Evolutionary conservation across 2,797 vertebrate species (phyloP), one percentile per base, ranked within the genome.

Genomic region (Amblyopsis hoosieri): DNA sequence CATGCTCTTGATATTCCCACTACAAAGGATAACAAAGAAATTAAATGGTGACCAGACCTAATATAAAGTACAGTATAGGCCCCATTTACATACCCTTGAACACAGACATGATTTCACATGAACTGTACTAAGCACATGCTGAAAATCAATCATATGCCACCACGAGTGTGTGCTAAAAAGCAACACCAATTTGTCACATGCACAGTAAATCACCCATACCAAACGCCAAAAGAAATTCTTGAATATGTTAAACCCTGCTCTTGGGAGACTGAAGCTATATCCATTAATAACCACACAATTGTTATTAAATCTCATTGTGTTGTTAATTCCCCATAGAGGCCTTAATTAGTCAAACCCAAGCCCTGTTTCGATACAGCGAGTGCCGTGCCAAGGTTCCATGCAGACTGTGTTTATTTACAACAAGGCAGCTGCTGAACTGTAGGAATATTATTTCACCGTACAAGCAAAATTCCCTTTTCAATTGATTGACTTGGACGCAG

Each of bases 381-480:
- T 79, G 48, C 56, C 0, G 1, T 72, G 71, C 76, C 72, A n/a
- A 50, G 51, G 48, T 64, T 62, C 53, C 11, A 72, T 53, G 37
- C 45, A 8, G 42, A 72, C 80, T 86, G 78, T 80, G 69, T 84
- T 85, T 70, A 58, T 81, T 81, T 75, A 53, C 73, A 80, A 53
- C 73, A 80, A 6, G 75, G 77, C 69, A 78, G 68, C 72, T 64
- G 74, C 63, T 80, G 76, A 51, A 77, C 75, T 74, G 57, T 56
- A 45, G 9, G 66, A 77, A 81, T 76, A 81, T 83, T 77, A 83
- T 87, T 82, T 76, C 74, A 74, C 56, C 71, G 79, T 67, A 79
- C 86, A 87, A 74, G 77, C 50, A 57, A 76, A 84, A 80, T 79
- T 66, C 64, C 71, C 77, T 66, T 57, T 54, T 0, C 66, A 71